Evolutionary conservation across 2,797 vertebrate species (phyloP).

Genomic region (Phoeniculus purpureus): DNA sequence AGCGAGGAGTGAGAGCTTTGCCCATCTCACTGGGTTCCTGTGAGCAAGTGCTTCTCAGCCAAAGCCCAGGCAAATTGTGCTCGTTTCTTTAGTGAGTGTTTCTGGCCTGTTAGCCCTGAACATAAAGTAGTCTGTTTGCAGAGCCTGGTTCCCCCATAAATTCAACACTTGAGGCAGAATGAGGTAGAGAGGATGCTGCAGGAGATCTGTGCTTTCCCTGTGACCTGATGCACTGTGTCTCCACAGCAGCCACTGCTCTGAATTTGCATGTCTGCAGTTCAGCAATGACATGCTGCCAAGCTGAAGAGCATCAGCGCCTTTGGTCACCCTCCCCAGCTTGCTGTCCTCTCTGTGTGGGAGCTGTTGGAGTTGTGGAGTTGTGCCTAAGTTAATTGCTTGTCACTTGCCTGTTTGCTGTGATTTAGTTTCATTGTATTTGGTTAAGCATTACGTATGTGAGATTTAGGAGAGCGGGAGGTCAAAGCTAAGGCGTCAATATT

Average conservation of each 20-base stretch:
- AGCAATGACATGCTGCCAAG: neutral
- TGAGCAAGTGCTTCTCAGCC: neutral
- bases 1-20: neutral
- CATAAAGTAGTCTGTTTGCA: neutral
- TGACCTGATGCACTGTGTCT: neutral
- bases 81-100: neutral
- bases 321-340: neutral
- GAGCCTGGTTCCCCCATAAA: neutral
- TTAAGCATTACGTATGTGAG: neutral
- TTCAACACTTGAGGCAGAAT: neutral
- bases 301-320: rapidly evolving
- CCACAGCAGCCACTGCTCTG: neutral
- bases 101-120: neutral
- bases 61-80: neutral
- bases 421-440: neutral
- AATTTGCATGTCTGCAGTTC: neutral
- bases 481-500: neutral
- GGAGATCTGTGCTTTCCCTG: neutral
- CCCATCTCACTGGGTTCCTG: neutral
- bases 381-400: neutral
- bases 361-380: neutral
- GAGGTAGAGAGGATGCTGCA: neutral
- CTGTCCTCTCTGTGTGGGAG: neutral
- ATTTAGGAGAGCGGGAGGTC: neutral
- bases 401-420: neutral